These are phyloP conservation scores for Byasa hedistus DNA, from an alignment of 2,888 invertebrate genomes.

Conservation along the genomic window DNA sequence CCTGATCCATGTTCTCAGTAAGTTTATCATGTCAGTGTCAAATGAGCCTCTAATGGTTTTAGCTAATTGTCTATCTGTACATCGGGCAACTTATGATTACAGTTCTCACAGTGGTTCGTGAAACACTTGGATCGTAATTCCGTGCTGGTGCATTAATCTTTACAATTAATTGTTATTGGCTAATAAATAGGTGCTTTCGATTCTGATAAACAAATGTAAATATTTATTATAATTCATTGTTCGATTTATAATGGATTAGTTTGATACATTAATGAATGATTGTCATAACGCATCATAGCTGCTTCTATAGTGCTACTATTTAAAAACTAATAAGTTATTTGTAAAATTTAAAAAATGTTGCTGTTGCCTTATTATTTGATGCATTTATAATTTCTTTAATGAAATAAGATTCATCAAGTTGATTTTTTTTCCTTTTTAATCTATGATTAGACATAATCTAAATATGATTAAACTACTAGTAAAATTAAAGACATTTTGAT, in stretches of 20 bases:
- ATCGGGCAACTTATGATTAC: neutral
- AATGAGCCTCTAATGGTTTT: constrained; percentile 9
- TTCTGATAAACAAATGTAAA: constrained; percentile 4
- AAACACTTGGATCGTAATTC: constrained; percentile 1
- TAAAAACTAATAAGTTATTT: too few species aligned
- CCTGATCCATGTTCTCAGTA: neutral
- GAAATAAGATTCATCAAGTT: too few species aligned
- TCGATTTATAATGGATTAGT: neutral
- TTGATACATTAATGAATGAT: neutral
- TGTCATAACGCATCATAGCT: neutral
- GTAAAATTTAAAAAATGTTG: too few species aligned
- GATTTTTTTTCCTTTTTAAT: too few species aligned
- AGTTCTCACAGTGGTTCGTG: constrained; percentile 17
- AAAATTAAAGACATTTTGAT: too few species aligned
- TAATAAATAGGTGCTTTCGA: constrained; percentile 14
- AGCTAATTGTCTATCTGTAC: constrained; percentile 12
- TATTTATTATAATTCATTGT: neutral
- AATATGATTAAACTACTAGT: too few species aligned
- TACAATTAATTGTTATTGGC: constrained; percentile 14
- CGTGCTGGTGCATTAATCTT: constrained; percentile 13
- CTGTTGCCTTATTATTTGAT: too few species aligned
- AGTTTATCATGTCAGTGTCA: neutral
- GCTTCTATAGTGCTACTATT: neutral
- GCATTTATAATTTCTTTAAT: too few species aligned
- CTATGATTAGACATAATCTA: too few species aligned